Evolutionary conservation across 2,888 invertebrate genomes (phyloP), one percentile per base, ranked within the genome.

Genomic region (Crioceris asparagi): DNA sequence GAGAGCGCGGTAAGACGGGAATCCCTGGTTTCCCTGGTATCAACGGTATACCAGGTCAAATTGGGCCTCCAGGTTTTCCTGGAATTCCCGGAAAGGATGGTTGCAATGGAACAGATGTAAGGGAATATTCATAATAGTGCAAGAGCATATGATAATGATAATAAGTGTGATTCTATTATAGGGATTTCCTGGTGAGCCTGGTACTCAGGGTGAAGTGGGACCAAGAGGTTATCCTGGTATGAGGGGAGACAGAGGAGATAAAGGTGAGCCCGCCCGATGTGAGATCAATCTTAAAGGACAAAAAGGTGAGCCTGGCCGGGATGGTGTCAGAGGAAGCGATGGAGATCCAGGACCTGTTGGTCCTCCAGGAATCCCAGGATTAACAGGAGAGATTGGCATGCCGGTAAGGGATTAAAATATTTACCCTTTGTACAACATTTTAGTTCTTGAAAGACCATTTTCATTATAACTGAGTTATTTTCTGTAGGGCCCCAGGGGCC

Each of bases 41-140:
- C 41, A 72, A 76, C 52, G 85, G 85, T 32, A 68, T 80, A 43
- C 82, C 79, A 14, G 85, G 85, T 40, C 58, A 73, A 41, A 75
- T 72, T 57, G 86, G 86, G 19, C 71, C 71, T 38, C 51, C 72
- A 1, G 86, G 92, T 33, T 55, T 70, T 1, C 70, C 84, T n/a
- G 93, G 93, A 50, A 67, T 75, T 29, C 79, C 85, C 26, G 96
- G 96, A 68, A 35, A 83, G 53, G 93, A 96, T 59, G 97, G 96
- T 7, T 97, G 96, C 59, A 94, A 96, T 57, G 96, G 96, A 55
- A 88, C 91, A 36, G 91, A 91, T 64, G 90, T 88, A 71, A 73
- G 76, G 69, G 15, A 31, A 31, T 5, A 7, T 11, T 31, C 3
- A 8, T 6, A 31, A 31, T 17, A n/a, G 7, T 15, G 4, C 15